These are phyloP conservation scores for Sternarchorhynchus goeldii DNA, from an alignment of 2,797 vertebrate genomes.

Conservation along the genomic window DNA sequence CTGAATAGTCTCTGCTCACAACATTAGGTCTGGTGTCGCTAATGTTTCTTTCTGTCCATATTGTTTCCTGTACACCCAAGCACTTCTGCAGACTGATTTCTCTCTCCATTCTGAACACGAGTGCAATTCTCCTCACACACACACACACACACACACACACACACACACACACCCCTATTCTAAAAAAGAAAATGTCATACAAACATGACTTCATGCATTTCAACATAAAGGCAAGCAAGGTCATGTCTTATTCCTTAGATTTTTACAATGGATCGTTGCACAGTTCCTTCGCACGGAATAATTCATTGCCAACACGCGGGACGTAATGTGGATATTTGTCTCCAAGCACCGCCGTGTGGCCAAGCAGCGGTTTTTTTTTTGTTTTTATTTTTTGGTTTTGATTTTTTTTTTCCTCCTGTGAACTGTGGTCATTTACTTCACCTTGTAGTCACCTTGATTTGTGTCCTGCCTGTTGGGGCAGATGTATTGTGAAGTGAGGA, in stretches of 20 bases:
- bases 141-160: slow-evolving; percentile 6
- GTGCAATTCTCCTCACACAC: slow-evolving; percentile 41
- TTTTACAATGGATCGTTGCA: slow-evolving; percentile 5
- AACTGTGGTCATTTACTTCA: slow-evolving; percentile 25
- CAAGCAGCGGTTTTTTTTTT: too few relatives aligned
- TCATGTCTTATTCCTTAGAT: background rate
- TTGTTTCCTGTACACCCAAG: slow-evolving; percentile 33
- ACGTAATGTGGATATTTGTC: too few relatives aligned
- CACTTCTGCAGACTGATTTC: slow-evolving; percentile 17
- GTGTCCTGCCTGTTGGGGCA: background rate
- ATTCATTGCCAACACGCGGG: too few relatives aligned
- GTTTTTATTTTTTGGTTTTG: too few relatives aligned
- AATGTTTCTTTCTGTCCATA: slow-evolving; percentile 44
- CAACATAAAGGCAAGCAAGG: slow-evolving; percentile 2
- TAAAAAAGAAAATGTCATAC: background rate
- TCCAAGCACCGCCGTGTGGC: too few relatives aligned
- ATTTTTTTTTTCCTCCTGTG: background rate
- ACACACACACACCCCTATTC: too few relatives aligned
- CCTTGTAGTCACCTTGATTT: slow-evolving; percentile 35
- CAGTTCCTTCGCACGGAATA: background rate
- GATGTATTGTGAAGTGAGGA: slow-evolving; percentile 24
- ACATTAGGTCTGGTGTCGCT: slow-evolving; percentile 55
- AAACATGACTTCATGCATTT: slow-evolving; percentile 26
- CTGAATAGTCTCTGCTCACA: slow-evolving; percentile 37
- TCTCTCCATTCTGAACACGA: slow-evolving; percentile 27